A percentile compares a stretch with the other conserved stretches of the same genome.
Evolutionary conservation across 2,797 vertebrate genomes (phyloP).

Genomic region (Poliocrania exsul): DNA sequence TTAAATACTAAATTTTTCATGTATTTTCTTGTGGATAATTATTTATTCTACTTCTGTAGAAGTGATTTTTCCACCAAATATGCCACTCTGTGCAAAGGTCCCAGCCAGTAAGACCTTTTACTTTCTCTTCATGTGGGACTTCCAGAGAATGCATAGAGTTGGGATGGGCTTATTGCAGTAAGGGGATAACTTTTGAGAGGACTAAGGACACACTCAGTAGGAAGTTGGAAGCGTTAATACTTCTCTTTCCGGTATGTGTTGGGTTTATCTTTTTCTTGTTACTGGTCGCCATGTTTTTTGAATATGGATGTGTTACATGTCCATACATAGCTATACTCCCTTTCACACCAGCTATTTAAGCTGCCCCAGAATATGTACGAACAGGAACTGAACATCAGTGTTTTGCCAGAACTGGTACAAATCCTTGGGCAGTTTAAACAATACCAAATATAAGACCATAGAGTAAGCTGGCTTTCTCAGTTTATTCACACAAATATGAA

Average conservation of each 20-base stretch:
- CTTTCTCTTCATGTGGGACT: background rate
- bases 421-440: background rate
- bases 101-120: background rate
- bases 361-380: background rate
- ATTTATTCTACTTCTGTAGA: background rate
- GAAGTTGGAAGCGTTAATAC: background rate
- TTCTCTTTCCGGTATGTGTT: background rate
- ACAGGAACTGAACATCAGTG: background rate
- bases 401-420: background rate
- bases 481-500: background rate
- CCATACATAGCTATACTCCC: background rate
- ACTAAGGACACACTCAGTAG: background rate
- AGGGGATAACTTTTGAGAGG: background rate
- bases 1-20: background rate
- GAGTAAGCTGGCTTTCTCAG: background rate
- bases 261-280: background rate
- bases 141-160: background rate
- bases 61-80: background rate
- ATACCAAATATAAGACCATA: background rate
- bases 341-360: fast-evolving
- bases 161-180: background rate
- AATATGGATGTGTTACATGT: background rate
- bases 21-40: background rate
- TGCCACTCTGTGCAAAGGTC: background rate
- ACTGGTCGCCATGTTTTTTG: background rate